Percentiles rank a stretch among this genome's conserved stretches.
Conservation (phyloP, 2,797 vertebrate genomes). For the Arctocebus calabarensis region DNA sequence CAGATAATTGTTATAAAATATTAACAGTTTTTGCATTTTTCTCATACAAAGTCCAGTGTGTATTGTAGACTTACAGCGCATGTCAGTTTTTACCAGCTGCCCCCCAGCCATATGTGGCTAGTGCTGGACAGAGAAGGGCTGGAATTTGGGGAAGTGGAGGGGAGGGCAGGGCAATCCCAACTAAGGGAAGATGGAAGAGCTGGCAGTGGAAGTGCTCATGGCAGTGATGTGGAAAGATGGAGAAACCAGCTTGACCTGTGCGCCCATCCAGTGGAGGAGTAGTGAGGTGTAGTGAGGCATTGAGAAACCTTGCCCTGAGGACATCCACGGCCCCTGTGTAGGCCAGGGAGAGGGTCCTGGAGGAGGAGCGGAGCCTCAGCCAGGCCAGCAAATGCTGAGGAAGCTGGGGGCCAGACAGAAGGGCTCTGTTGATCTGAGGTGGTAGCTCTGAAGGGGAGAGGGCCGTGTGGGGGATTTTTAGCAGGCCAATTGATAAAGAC, state of each 20-base stretch:
- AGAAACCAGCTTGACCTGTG: background rate
- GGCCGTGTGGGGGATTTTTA: background rate
- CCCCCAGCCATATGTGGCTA: background rate
- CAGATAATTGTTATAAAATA: background rate
- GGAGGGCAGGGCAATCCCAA: background rate
- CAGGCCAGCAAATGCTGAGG: background rate
- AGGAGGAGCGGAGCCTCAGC: background rate
- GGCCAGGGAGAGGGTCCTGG: background rate
- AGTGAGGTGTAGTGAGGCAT: background rate
- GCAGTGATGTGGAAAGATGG: background rate
- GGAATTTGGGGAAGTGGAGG: background rate
- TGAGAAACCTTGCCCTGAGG: background rate
- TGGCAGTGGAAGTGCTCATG: background rate
- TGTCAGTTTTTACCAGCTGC: background rate
- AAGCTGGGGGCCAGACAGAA: background rate
- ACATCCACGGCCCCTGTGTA: background rate
- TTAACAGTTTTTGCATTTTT: background rate
- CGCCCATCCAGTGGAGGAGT: background rate
- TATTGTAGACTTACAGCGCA: background rate
- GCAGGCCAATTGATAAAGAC: background rate
- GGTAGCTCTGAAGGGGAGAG: conserved; percentile 21
- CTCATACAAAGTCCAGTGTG: background rate
- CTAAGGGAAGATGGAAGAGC: background rate
- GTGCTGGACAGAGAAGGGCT: background rate
- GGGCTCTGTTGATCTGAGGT: background rate